Evolutionary conservation across 1,140 invertebrate genomes (phyloP).

Genomic region (Bombus superbus): DNA sequence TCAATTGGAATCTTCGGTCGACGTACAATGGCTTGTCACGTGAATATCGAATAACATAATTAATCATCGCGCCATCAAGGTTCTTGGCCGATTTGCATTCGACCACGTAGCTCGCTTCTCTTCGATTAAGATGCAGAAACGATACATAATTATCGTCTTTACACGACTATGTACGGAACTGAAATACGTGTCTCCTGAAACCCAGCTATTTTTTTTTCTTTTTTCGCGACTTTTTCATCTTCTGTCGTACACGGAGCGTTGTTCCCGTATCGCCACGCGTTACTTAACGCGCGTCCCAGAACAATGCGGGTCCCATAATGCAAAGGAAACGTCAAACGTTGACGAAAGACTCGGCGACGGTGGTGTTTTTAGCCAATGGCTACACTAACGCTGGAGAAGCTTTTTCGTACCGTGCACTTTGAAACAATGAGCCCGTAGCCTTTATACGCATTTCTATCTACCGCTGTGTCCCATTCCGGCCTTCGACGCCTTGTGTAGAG

Average conservation of each 20-base stretch:
- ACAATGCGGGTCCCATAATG: conserved; percentile 48
- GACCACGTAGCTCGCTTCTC: background rate
- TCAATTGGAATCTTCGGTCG: background rate
- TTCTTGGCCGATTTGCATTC: too few species aligned
- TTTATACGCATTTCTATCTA: background rate
- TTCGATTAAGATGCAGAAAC: background rate
- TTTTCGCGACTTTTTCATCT: too few species aligned
- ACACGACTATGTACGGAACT: too few species aligned
- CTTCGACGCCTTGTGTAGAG: conserved; percentile 12
- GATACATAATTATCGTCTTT: background rate
- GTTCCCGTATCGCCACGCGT: background rate
- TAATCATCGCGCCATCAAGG: background rate
- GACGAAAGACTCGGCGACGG: conserved; percentile 43
- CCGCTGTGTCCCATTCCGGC: background rate
- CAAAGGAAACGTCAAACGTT: conserved; percentile 33
- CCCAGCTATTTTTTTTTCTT: background rate
- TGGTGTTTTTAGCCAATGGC: conserved; percentile 38
- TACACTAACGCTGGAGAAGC: conserved; percentile 37
- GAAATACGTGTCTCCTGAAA: background rate
- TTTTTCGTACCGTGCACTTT: conserved; percentile 47
- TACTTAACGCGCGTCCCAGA: background rate
- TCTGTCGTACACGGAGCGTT: background rate
- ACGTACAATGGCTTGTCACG: background rate
- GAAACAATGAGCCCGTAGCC: conserved; percentile 53
- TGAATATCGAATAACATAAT: background rate